phyloP scores from a whole-genome alignment of 1,140 invertebrate genomes.

The Brachionus rotundiformis region DNA sequence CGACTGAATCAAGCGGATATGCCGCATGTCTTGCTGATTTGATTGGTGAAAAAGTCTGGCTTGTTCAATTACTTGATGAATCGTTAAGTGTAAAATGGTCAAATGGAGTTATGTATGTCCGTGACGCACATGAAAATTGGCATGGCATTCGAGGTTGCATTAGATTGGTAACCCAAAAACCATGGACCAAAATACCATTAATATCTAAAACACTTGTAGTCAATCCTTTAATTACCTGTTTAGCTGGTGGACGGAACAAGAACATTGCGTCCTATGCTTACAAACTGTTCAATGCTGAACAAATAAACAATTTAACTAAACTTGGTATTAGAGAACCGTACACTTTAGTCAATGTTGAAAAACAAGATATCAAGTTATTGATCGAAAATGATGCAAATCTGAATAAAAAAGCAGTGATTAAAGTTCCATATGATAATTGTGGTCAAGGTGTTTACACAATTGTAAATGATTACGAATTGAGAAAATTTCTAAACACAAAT shows the following conservation, averaged over 20 bases:
- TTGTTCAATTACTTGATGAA: constrained; percentile 4
- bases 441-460: constrained; percentile 46
- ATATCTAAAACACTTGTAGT: constrained; percentile 23
- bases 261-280: constrained; percentile 19
- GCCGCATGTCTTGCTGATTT: background rate
- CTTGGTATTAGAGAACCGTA: background rate
- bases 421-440: constrained; percentile 44
- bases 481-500: constrained; percentile 6
- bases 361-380: background rate
- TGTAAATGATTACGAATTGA: constrained; percentile 15
- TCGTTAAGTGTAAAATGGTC: background rate
- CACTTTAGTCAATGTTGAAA: background rate
- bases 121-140: background rate
- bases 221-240: constrained; percentile 24
- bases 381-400: background rate
- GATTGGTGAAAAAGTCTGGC: background rate
- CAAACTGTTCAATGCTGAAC: constrained; percentile 36
- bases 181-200: constrained; percentile 37
- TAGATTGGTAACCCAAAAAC: constrained; percentile 14
- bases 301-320: constrained; percentile 11
- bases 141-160: constrained; percentile 22
- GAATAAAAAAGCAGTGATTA: constrained; percentile 13
- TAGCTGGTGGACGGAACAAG: constrained; percentile 42
- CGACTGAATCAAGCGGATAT: constrained; percentile 26
- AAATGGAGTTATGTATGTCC: constrained; percentile 2